phyloP scores from a whole-genome alignment of 2,888 invertebrate species.

The Griposia aprilina region DNA sequence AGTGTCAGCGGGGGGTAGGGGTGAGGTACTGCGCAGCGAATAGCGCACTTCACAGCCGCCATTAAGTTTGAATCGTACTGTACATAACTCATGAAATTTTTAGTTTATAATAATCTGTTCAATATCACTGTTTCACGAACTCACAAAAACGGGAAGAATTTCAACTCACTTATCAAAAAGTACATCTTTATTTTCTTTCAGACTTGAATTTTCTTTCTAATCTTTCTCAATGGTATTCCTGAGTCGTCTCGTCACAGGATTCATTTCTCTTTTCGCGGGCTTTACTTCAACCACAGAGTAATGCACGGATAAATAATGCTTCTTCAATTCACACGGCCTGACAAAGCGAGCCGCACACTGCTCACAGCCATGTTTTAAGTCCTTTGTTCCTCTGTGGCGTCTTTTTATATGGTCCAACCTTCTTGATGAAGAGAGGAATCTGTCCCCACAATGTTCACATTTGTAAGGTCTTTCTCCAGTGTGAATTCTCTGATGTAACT shows the following conservation, averaged over 20 bases:
- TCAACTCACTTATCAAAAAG: not conserved
- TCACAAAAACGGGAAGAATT: not conserved
- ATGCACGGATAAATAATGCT: slow-evolving; percentile 80
- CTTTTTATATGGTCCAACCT: slow-evolving; percentile 83
- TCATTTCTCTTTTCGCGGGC: slow-evolving; percentile 61
- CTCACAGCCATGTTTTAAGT: slow-evolving; percentile 80
- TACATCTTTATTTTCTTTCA: not conserved
- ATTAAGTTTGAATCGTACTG: too few relatives aligned
- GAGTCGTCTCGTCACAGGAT: slow-evolving; percentile 46
- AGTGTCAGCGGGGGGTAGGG: too few relatives aligned
- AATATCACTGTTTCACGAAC: not conserved
- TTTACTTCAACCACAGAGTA: slow-evolving; percentile 68
- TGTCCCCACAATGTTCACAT: slow-evolving; percentile 81
- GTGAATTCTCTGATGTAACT: slow-evolving; percentile 82
- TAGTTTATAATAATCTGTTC: not conserved
- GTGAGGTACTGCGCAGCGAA: too few relatives aligned
- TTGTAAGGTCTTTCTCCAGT: slow-evolving; percentile 82
- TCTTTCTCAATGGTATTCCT: slow-evolving; percentile 57
- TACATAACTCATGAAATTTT: too few relatives aligned
- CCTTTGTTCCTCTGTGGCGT: slow-evolving; percentile 76
- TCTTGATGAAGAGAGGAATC: slow-evolving; percentile 83
- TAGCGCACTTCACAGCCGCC: too few relatives aligned
- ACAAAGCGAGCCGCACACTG: slow-evolving; percentile 82
- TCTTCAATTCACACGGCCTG: slow-evolving; percentile 83
- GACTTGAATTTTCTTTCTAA: not conserved